Base-by-base conservation (phyloP, 2,113 vertebrate genomes). In the Pungitius pungitius region DNA sequence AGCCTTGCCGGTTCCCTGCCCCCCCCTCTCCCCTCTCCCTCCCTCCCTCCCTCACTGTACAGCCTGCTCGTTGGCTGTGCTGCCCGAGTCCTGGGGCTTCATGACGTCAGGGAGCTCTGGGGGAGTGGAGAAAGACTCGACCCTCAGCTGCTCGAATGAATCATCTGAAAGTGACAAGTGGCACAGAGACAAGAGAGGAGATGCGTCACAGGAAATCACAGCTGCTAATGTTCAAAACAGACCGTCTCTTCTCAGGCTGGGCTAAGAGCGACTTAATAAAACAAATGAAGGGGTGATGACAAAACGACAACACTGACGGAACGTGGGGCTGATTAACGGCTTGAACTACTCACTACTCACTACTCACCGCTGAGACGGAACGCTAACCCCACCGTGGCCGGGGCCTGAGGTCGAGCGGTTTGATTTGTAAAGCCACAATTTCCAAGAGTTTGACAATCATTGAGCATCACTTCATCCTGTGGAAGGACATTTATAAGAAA, bases 401-500 rank as follows among this genome's bases (percentile, higher is more conserved):
- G 96, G 18, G 96, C 95, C 91, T 97, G 96, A 51, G 96, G 95
- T 74, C 96, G 87, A 6, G 96, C 96, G 0, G 96, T 97, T 85
- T 97, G 96, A 78, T 95, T 97, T 78, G 96, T 97, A 91, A 97
- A 97, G 74, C 96, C 96, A 30, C 95, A 96, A 42, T 97, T 96
- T 54, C 96, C 96, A 58, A 97, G 88, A 3, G 95, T 96, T 89
- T 97, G 96, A 81, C 82, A 83, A 30, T 97, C 96, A 5, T 95
- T 95, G 61, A 97, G 91, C 73, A 96, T 83, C 83, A 96, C 93
- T 59, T 97, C 96, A 51, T 97, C 96, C 96, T 97, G 78, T 22
- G 3, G 30, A 51, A 39, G 26, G 78, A 63, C 43, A 30, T 10
- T 1, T 4, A 35, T 10, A 5, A 4, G 13, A 12, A 24, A 54